Evolutionary conservation across 2,113 vertebrate genomes (phyloP).

Genomic region (Nanorana parkeri): DNA sequence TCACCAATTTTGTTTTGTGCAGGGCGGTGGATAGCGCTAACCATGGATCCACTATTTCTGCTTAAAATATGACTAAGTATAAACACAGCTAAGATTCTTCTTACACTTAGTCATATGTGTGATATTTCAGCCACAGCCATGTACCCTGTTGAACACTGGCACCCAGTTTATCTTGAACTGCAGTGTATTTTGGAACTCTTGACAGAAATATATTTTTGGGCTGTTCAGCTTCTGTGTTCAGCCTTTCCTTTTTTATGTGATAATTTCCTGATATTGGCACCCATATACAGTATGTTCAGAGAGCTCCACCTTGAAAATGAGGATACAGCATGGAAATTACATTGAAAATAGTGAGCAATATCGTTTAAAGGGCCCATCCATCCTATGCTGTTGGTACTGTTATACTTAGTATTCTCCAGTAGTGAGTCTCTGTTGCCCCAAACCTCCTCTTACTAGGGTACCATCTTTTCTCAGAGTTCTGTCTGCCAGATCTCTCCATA

Average conservation of each 20-base stretch:
- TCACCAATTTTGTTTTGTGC: not conserved
- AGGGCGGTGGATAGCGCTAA: not conserved
- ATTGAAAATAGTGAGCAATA: no score
- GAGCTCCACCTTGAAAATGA: not conserved
- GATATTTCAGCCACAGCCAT: not conserved
- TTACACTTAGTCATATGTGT: conserved; percentile 33
- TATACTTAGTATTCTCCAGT: no score
- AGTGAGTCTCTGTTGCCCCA: no score
- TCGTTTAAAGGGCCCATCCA: no score
- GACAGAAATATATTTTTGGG: conserved; percentile 7
- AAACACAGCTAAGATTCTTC: not conserved
- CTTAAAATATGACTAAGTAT: not conserved
- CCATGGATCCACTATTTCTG: conserved; percentile 10
- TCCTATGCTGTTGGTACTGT: no score
- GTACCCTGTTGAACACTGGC: not conserved
- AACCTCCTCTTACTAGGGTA: no score
- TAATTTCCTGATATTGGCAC: not conserved
- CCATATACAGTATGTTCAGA: no score
- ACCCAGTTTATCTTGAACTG: conserved; percentile 20
- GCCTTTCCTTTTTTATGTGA: not conserved
- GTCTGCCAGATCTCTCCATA: no score
- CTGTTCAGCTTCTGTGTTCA: not conserved
- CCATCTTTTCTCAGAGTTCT: no score
- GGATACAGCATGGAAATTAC: no score
- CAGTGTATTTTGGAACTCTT: conserved; percentile 6